Evolutionary conservation across 1,140 invertebrate species (phyloP), one percentile per base, ranked within the genome.

Genomic region (Calosoma granatense): DNA sequence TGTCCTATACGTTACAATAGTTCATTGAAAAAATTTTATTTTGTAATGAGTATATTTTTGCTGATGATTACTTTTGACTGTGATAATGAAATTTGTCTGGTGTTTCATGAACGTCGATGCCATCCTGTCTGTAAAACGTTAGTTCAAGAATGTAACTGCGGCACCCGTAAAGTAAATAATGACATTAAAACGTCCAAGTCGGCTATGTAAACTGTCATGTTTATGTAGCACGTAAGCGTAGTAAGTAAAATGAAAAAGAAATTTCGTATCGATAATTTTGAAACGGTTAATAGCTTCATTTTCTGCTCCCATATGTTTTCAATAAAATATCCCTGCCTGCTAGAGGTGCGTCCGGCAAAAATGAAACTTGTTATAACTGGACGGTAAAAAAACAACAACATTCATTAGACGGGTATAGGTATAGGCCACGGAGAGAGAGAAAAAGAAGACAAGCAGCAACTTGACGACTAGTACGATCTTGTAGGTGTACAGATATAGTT

Each of bases 151-250:
- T 47, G 41, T 47, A 17, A 17, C 41, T 12, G 9, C 41, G 41
- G 41, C 41, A 47, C 17, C 41, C 41, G 41, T 47, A 47, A 47
- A 47, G 17, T 47, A 47, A 47, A 47, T 47, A 47, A 47, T 47
- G 41, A 47, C 41, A 47, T 47, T 47, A 47, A 47, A 47, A 17
- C 17, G 41, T 47, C 41, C 41, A 47, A 47, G 41, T 9, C 41
- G 15, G 41, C 41, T 47, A 47, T 47, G 41, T 47, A 47, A 47
- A 47, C 41, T 47, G 41, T 47, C 41, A 47, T 47, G 41, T 47
- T 47, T 47, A 47, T 47, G 41, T 47, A 17, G 15, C 17, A 6
- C 17, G 15, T 47, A 47, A 47, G 41, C 41, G 15, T 17, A 17
- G 41, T 47, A 11, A 47, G 6, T 17, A 47, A 47, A 9, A 47